Base-by-base conservation (phyloP, 2,113 vertebrate species). In the Ictalurus punctatus region DNA sequence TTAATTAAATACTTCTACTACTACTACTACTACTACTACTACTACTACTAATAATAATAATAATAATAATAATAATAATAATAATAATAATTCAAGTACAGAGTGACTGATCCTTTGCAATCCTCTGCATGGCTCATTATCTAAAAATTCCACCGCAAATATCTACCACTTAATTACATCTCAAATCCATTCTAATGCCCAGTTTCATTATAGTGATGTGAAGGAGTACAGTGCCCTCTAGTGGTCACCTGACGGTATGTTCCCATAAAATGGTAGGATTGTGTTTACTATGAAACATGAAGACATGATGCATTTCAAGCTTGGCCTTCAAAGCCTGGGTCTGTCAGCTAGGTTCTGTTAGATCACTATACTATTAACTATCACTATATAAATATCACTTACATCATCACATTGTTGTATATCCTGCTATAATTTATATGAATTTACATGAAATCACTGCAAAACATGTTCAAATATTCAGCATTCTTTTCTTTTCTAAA, bases 221-320 rank as follows among this genome's bases (percentile, higher is more conserved):
- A 87, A 58, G 19, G 78, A 56, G 7, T 82, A 58, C 83, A 74
- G 52, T 83, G 79, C 65, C 86, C 30, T 88, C 86, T 88, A 44
- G 34, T 58, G 86, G 86, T 73, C 25, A 21, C 1, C 21, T 52
- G 6, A 14, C 7, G 48, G 7, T 85, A 30, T 69, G 40, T 71
- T 52, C 3, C 17, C 6, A 30, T 54, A 12, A 30, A 52, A 44
- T 54, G 30, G 21, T 16, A 69, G 44, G n/a, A 52, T 30, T 21
- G 12, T 27, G 76, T n/a, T 27, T n/a, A 79, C 25, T 1, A 52
- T 79, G 21, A 12, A 79, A 79, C 25, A 52, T 27, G 13, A n/a
- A 48, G 12, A 44, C 44, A 71, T 71, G 37, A 71, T 3, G 4
- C 4, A 34, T 78, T 44, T 76, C 37, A 76, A 48, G 48, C 40